Conservation (phyloP, 2,797 vertebrate species). For the Notolepis coatsorum region DNA sequence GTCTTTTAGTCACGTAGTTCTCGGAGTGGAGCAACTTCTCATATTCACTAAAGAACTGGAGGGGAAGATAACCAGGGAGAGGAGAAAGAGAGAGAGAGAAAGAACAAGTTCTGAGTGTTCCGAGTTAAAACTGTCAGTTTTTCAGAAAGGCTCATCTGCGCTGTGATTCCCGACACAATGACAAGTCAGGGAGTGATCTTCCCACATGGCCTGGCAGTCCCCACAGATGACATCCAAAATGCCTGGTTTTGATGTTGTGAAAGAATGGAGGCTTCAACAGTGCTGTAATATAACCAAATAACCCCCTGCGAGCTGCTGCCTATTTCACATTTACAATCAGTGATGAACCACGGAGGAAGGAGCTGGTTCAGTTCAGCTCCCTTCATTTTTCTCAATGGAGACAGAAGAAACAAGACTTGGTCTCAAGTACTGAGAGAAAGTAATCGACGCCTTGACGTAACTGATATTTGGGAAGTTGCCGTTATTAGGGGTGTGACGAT, state of each 20-base stretch:
- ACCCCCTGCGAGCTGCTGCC: no score
- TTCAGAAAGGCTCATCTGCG: conserved; percentile 18
- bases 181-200: conserved; percentile 39
- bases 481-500: no score
- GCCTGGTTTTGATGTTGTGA: conserved; percentile 22
- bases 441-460: no score
- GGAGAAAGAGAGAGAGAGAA: conserved; percentile 7
- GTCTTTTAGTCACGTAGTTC: conserved; percentile 98
- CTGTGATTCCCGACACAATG: conserved; percentile 42
- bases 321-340: no score
- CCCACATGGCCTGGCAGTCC: conserved; percentile 34
- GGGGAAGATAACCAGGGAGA: neutral
- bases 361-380: no score
- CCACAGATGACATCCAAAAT: conserved; percentile 26
- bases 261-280: conserved; percentile 3
- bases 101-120: neutral
- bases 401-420: no score
- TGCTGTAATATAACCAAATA: no score
- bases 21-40: conserved; percentile 98
- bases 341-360: no score
- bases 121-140: conserved; percentile 20
- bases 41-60: conserved; percentile 96
- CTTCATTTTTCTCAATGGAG: no score
- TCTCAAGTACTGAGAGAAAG: no score
- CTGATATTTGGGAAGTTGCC: no score